Conservation (phyloP, 2,888 invertebrate genomes). For the Holacanthella duospinosa region DNA sequence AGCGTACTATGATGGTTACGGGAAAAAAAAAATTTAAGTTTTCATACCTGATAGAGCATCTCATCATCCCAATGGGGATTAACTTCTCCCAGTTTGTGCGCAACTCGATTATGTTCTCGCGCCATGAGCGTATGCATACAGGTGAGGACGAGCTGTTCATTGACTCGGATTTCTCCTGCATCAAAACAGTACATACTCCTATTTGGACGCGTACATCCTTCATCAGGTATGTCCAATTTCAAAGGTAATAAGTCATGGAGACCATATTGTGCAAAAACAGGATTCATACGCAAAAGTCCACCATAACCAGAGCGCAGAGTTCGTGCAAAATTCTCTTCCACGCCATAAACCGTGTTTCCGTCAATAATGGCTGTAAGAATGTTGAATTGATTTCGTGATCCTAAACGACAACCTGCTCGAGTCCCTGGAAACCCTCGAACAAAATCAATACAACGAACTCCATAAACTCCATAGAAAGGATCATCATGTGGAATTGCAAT, state of each 20-base stretch:
- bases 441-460: constrained; percentile 78
- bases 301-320: constrained; percentile 71
- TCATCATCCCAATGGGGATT: constrained; percentile 93
- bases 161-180: constrained; percentile 83
- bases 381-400: constrained; percentile 74
- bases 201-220: constrained; percentile 82
- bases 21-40: background rate
- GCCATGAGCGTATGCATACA: constrained; percentile 88
- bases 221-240: constrained; percentile 79
- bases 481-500: constrained; percentile 79
- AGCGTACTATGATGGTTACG: background rate
- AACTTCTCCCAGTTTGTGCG: constrained; percentile 60
- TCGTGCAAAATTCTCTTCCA: constrained; percentile 67
- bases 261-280: constrained; percentile 74
- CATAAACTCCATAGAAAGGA: constrained; percentile 75
- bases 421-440: constrained; percentile 79
- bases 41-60: constrained; percentile 62
- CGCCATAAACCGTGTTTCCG: constrained; percentile 81
- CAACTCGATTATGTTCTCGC: constrained; percentile 78
- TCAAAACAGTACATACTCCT: constrained; percentile 85
- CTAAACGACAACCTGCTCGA: constrained; percentile 75
- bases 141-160: constrained; percentile 77
- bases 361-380: constrained; percentile 75
- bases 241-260: constrained; percentile 76
- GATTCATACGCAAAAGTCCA: constrained; percentile 75